These are phyloP conservation scores for Holothuria glaberrima DNA, from an alignment of 35 echinoderm and acorn worm genomes.

Conservation along the genomic window DNA sequence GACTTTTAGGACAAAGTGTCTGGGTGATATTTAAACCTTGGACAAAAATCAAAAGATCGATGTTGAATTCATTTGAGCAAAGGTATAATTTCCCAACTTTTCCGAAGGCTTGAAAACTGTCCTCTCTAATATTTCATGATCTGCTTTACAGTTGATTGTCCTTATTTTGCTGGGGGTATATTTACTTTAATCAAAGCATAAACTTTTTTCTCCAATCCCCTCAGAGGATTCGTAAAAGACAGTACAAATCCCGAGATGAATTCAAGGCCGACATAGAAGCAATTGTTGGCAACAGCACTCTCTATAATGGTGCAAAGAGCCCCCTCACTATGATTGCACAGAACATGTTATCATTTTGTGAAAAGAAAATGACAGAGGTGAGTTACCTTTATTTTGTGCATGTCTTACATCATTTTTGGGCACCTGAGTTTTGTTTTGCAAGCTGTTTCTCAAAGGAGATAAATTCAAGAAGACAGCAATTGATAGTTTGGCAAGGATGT, in stretches of 20 bases:
- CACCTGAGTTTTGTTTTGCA: too few relatives aligned
- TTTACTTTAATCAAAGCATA: background rate
- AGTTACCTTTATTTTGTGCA: background rate
- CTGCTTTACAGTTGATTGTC: too few relatives aligned
- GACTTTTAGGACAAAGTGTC: too few relatives aligned
- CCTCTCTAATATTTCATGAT: too few relatives aligned
- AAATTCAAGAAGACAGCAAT: too few relatives aligned
- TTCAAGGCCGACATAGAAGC: constrained; percentile 77
- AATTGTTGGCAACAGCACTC: constrained; percentile 91
- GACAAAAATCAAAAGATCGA: background rate
- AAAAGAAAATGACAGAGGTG: constrained; percentile 91
- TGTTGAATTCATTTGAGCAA: background rate
- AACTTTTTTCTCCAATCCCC: background rate
- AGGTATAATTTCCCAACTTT: too few relatives aligned
- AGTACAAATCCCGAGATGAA: constrained; percentile 80
- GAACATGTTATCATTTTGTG: constrained; percentile 80
- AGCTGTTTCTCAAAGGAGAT: too few relatives aligned
- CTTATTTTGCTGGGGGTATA: too few relatives aligned
- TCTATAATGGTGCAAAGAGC: constrained; percentile 95
- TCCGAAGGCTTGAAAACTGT: too few relatives aligned
- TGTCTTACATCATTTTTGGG: too few relatives aligned
- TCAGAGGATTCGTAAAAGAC: constrained; percentile 75
- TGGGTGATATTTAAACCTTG: too few relatives aligned
- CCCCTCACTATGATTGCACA: constrained; percentile 88
- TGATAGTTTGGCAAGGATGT: too few relatives aligned